Evolutionary conservation across 2,888 invertebrate species (phyloP), one percentile per base, ranked within the genome.

Genomic region (Torymus aiolomorphi): DNA sequence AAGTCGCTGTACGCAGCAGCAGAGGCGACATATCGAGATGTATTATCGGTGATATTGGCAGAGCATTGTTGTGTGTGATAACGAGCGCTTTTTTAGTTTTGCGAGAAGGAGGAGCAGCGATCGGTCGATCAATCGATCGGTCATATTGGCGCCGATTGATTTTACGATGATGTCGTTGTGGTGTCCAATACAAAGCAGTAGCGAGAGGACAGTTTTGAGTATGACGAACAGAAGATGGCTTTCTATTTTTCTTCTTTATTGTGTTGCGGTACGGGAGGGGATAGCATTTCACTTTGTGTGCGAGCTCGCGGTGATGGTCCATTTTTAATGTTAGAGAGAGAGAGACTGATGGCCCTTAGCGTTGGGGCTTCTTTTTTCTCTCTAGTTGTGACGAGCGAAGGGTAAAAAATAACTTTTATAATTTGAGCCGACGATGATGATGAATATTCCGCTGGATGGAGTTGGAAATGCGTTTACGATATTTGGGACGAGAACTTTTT

Each of bases 231-330:
- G 10, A 42, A n/a, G 14, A 61, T 57, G 31, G 31, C 59, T 71
- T 71, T 63, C 73, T 63, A 54, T 42, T 65, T 74, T 56, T 65
- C 63, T 20, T 61, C 49, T 51, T 52, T 16, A 5, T 69, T 71
- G 5, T 59, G n/a, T 61, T 51, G 8, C n/a, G 8, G 11, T 24
- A 2, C 2, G 24, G 52, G 14, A 65, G 1, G 51, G 4, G 10
- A 24, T n/a, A n/a, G n/a, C 12, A 5, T 57, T 61, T 10, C 52
- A 66, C 4, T 52, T 10, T 51, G n/a, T 24, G 59, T 61, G n/a
- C 1, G 8, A 13, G 31, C 31, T 8, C 5, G 8, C 13, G 10
- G 16, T 8, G 31, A 76, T 20, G 52, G 24, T 70, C 16, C 42
- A 69, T 70, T 67, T 63, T 57, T 12, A 57, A 56, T 77, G 51